Base-by-base conservation (phyloP, 2,113 vertebrate species). In the Lampris megalopsis region DNA sequence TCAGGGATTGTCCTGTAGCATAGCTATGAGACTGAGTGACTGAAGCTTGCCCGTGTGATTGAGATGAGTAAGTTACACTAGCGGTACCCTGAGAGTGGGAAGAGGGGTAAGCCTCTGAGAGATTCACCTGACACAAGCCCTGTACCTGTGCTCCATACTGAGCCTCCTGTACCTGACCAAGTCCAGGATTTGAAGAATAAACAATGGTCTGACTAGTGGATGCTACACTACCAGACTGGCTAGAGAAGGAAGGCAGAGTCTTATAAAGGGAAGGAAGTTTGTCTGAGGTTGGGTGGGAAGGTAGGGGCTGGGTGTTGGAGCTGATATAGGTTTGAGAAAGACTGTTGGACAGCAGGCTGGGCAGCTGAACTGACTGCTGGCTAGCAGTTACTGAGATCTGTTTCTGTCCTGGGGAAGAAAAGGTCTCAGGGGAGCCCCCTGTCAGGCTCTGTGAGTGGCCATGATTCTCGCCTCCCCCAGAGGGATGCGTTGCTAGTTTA, bases 231-330 rank as follows among this genome's bases (percentile, higher is more conserved):
- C 94, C 95, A 4, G 97, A 95, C 73, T 96, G 96, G 82, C 94
- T 95, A 86, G 96, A 93, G 80, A 97, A 97, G 10, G 93, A 89
- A 91, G 95, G 92, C 88, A 97, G 85, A 5, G 96, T 95, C 92
- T 98, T 98, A 85, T 98, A 98, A 72, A 98, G 91, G 0, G 96
- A 92, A 71, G 96, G 94, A 80, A 98, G 93, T 81, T 97, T 98
- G 72, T 97, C 96, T 67, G 95, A 84, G 86, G 96, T 95, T 92
- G 88, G 94, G 73, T 95, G 95, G 85, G 96, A 96, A 85, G 95
- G 91, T 78, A 97, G 96, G 52, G 97, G 93, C 89, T 97, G 96
- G 89, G 94, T 96, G 79, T 95, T 95, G 71, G 96, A 92, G 42
- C 95, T 92, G 73, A 95, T 93, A 40, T 97, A 98, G 63, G 93